A percentile compares a stretch with the other conserved stretches of the same genome.
Evolutionary conservation across 2,113 vertebrate genomes (phyloP).

Genomic region (Xenus cinereus): DNA sequence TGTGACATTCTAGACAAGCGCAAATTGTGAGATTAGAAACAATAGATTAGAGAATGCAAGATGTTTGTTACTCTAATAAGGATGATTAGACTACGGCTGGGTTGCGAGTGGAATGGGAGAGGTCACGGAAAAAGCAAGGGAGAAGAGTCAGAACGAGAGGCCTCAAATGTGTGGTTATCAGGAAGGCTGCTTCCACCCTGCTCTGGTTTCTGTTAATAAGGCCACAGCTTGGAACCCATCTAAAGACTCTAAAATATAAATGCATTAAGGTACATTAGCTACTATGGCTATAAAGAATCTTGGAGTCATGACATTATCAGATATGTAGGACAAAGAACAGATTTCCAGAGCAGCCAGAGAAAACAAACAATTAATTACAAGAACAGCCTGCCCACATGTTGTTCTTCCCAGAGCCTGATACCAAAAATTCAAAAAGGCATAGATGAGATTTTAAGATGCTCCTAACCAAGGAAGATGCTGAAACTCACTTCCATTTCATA

Average conservation of each 20-base stretch:
- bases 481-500: not conserved
- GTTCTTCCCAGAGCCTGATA: not conserved
- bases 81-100: not conserved
- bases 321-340: slow-evolving; percentile 41
- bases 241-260: slow-evolving; percentile 13
- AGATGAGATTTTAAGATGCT: not conserved
- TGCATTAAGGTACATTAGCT: slow-evolving; percentile 58
- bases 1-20: not conserved
- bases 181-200: slow-evolving; percentile 8
- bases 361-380: slow-evolving; percentile 60
- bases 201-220: slow-evolving; percentile 55
- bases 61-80: slow-evolving; percentile 1
- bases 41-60: not conserved
- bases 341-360: slow-evolving; percentile 22
- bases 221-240: not conserved
- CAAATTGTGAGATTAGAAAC: slow-evolving; percentile 10
- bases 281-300: not conserved
- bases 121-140: not conserved
- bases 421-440: not conserved
- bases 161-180: not conserved
- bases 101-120: not conserved
- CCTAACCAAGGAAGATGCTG: not conserved
- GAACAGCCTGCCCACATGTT: not conserved
- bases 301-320: slow-evolving; percentile 25
- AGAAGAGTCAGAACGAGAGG: not conserved